Percentiles rank a stretch among this genome's conserved stretches.
Evolutionary conservation across 2,113 vertebrate genomes (phyloP).

Genomic region (Dendropsophus ebraccatus): DNA sequence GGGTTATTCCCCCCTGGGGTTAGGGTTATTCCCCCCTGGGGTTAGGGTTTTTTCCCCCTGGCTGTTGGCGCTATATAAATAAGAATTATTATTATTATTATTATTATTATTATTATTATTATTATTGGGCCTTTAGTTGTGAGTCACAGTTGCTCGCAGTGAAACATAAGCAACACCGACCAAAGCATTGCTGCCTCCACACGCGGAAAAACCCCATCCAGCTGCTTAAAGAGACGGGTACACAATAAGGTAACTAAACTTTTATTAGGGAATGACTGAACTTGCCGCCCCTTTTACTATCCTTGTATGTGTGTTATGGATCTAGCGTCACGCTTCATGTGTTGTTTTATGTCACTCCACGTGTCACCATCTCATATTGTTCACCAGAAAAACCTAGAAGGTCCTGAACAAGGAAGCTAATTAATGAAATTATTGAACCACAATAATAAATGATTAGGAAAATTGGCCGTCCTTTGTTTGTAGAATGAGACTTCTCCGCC

Average conservation of each 20-base stretch:
- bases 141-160: neutral
- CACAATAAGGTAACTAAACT: neutral
- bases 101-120: too few relatives aligned
- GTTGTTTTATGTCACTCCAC: neutral
- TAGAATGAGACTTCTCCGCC: neutral
- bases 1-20: too few relatives aligned
- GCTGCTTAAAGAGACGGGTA: too few relatives aligned
- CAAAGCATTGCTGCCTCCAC: too few relatives aligned
- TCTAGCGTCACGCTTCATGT: neutral
- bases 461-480: neutral
- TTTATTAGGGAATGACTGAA: neutral
- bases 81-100: too few relatives aligned
- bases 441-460: slow-evolving; percentile 11
- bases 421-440: neutral
- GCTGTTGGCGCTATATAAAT: too few relatives aligned
- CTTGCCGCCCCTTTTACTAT: too few relatives aligned
- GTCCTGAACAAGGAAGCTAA: neutral
- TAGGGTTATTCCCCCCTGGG: too few relatives aligned
- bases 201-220: too few relatives aligned
- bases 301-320: neutral
- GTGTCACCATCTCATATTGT: neutral
- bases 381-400: neutral
- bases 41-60: too few relatives aligned
- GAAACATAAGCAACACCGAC: neutral
- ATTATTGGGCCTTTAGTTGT: too few relatives aligned